Base-by-base conservation (phyloP, 1,140 invertebrate genomes). In the Hydropsyche tenuis region DNA sequence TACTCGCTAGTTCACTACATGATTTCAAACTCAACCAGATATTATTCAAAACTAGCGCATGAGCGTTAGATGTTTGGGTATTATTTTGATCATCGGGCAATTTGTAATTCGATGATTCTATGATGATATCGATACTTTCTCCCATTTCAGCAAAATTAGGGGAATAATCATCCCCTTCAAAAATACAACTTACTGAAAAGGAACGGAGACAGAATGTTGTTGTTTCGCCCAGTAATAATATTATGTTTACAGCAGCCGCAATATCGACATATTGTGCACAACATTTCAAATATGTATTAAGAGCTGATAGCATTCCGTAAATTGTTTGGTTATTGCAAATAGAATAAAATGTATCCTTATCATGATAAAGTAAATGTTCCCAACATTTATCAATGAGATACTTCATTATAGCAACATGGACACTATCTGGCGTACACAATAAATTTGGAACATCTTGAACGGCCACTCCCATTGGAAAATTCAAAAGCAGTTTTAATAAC, bases 11-110 rank as follows among this genome's bases (percentile, higher is more conserved):
- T 73, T 87, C 85, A 79, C 87, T 89, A 22, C 83, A 85, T 16
- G 84, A 82, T 88, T 93, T 94, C 16, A 94, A 84, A 77, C 91
- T 93, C 75, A 92, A 85, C 93, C 92, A 94, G 77, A 93, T 89
- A 81, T 89, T 91, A 75, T 90, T 89, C 14, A 93, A 79, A 77
- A 94, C 87, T 75, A 91, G 78, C 83, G 91, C 87, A 83, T 91
- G 87, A 72, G 91, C 85, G 69, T 88, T 84, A 69, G 88, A 88
- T 73, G 91, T 78, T 79, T 82, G 81, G 73, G 82, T 73, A 53
- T 78, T 71, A 73, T 84, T 73, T 43, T 69, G 18, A 22, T 22
- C 23, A 69, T 80, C 70, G 37, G 70, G 62, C 20, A 51, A 37
- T 51, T 79, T 76, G 18, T 79, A 79, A 2, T 72, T 77, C 65